Evolutionary conservation across 2,888 invertebrate genomes (phyloP).

Genomic region (Ceramica pisi): DNA sequence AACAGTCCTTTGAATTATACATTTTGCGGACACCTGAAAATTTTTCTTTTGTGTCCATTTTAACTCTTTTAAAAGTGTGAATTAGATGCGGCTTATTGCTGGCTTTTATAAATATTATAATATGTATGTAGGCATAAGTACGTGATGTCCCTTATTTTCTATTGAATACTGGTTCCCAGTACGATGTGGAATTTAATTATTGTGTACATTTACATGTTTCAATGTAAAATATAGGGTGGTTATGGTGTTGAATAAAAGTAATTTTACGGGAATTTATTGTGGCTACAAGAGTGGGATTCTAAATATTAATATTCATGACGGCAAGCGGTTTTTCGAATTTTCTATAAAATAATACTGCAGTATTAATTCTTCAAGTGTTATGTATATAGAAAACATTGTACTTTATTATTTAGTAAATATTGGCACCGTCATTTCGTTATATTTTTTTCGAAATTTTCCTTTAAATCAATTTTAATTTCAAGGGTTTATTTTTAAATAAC

Average conservation of each 20-base stretch:
- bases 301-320: slow-evolving; percentile 43
- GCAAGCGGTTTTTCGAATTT: slow-evolving; percentile 9
- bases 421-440: not conserved
- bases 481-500: slow-evolving; percentile 33
- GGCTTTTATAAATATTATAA: slow-evolving; percentile 54
- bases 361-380: slow-evolving; percentile 10
- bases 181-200: slow-evolving; percentile 53
- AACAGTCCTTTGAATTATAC: slow-evolving; percentile 41
- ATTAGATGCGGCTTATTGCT: slow-evolving; percentile 57
- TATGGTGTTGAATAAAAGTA: slow-evolving; percentile 53
- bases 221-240: slow-evolving; percentile 53
- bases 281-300: slow-evolving; percentile 31
- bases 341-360: too few relatives aligned
- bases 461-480: not conserved
- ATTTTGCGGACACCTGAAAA: slow-evolving; percentile 67
- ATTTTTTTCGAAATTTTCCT: not conserved
- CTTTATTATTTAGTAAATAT: not conserved
- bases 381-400: not conserved
- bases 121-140: slow-evolving; percentile 54
- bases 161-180: slow-evolving; percentile 58
- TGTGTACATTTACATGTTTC: slow-evolving; percentile 37
- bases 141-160: slow-evolving; percentile 47
- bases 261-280: slow-evolving; percentile 32
- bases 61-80: slow-evolving; percentile 38
- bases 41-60: slow-evolving; percentile 65